A percentile compares a stretch with the other conserved stretches of the same genome.
phyloP scores from a whole-genome alignment of 2,888 invertebrate genomes.

The Eilema depressum region DNA sequence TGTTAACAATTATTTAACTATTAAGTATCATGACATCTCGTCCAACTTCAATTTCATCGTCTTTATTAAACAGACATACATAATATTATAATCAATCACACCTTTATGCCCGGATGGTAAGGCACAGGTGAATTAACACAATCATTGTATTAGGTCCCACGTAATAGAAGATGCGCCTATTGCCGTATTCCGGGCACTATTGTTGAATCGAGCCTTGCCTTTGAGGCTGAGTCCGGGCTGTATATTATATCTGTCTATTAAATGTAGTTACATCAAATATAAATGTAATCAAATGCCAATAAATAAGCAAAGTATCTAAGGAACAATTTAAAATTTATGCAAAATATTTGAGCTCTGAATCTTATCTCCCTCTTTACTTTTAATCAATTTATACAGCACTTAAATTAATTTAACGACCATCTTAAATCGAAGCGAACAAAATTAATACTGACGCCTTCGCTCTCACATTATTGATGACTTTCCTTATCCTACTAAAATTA shows the following conservation, averaged over 20 bases:
- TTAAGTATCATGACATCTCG: not conserved
- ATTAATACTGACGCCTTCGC: not conserved
- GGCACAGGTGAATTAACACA: too few species aligned
- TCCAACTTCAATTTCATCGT: too few species aligned
- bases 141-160: too few species aligned
- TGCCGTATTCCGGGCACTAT: too few species aligned
- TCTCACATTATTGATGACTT: not conserved
- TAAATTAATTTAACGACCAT: not conserved
- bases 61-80: too few species aligned
- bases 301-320: not conserved
- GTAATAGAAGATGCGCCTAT: too few species aligned
- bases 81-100: too few species aligned
- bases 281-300: not conserved
- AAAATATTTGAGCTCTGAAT: not conserved
- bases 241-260: too few species aligned
- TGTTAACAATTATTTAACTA: constrained; percentile 65
- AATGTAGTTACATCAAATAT: too few species aligned
- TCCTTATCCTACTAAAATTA: not conserved
- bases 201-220: too few species aligned
- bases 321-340: not conserved
- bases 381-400: not conserved
- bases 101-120: too few species aligned
- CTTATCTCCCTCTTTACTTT: not conserved
- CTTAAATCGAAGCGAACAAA: constrained; percentile 1
- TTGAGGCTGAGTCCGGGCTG: too few species aligned